These are phyloP conservation scores for Protonibea diacanthus DNA, from an alignment of 2,797 vertebrate species.

Conservation along the genomic window DNA sequence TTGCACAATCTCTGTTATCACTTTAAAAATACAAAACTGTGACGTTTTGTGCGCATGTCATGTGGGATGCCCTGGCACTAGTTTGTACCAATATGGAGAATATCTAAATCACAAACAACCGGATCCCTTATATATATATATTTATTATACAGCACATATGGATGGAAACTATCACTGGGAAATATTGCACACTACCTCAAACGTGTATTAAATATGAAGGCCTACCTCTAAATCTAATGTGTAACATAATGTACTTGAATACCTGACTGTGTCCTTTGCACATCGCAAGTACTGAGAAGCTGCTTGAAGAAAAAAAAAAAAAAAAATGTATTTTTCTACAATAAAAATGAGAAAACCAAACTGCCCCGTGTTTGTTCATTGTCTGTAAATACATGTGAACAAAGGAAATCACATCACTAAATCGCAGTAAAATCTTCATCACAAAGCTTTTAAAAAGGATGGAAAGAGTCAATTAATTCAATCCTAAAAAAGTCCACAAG, in stretches of 20 bases:
- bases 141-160: background rate
- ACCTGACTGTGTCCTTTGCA: slow-evolving; percentile 76
- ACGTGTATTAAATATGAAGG: slow-evolving; percentile 48
- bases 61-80: background rate
- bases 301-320: slow-evolving; percentile 74
- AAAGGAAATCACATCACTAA: too few species aligned
- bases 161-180: slow-evolving; percentile 21
- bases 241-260: slow-evolving; percentile 80
- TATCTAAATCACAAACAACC: background rate
- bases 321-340: slow-evolving; percentile 80
- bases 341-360: slow-evolving; percentile 40
- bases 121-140: slow-evolving; percentile 6
- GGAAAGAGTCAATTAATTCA: too few species aligned
- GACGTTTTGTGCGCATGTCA: slow-evolving; percentile 1
- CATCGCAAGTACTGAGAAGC: slow-evolving; percentile 64
- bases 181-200: slow-evolving; percentile 75
- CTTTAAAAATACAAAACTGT: slow-evolving; percentile 23
- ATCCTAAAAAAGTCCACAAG: too few species aligned
- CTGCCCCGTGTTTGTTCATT: background rate
- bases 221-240: slow-evolving; percentile 77
- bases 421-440: too few species aligned
- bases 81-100: slow-evolving; percentile 43
- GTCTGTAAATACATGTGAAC: background rate
- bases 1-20: slow-evolving; percentile 68
- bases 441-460: too few species aligned